Base-by-base conservation (phyloP, 1,140 invertebrate species). In the Drosophila aff. region DNA sequence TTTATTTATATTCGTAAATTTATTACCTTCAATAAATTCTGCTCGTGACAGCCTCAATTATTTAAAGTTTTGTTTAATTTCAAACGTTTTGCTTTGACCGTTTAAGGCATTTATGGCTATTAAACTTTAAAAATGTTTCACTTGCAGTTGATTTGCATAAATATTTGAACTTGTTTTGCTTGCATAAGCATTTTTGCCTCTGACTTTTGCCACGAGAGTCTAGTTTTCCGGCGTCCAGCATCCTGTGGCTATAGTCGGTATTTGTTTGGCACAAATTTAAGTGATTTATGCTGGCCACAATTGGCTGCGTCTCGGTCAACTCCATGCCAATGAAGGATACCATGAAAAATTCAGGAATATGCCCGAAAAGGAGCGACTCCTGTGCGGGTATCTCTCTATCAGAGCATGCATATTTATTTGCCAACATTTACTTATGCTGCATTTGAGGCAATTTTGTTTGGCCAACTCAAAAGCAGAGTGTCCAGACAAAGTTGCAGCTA, bases 221-320 rank as follows among this genome's bases (percentile, higher is more conserved):
- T n/a, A 57, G 53, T n/a, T 57, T 57, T 40, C 21, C 36, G 53
- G 53, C 36, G 40, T 57, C 77, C 69, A 53, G 63, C 60, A 79
- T 89, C 82, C 71, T 87, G 73, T 87, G 84, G 84, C 84, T 89
- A 72, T 49, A 40, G 44, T 52, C 65, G 66, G 77, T 87, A 84
- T 89, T 81, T 89, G 82, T 89, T 89, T 89, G 84, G 84, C 84
- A 90, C 85, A 89, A 89, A 90, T 90, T 90, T 89, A 89, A 89
- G 84, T 89, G 84, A 89, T 89, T 89, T 89, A 89, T 89, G 81
- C 81, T 84, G 63, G 79, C 84, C 84, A 63, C 84, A 87, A 87
- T 87, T 86, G 84, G 80, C 84, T 81, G 62, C 52, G 50, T 47
- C 58, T 44, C 61, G 60, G 53, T 66, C 59, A 59, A 53, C 63